Base-by-base conservation (phyloP, 1,140 invertebrate species). In the Drosophila pseudoananassae region DNA sequence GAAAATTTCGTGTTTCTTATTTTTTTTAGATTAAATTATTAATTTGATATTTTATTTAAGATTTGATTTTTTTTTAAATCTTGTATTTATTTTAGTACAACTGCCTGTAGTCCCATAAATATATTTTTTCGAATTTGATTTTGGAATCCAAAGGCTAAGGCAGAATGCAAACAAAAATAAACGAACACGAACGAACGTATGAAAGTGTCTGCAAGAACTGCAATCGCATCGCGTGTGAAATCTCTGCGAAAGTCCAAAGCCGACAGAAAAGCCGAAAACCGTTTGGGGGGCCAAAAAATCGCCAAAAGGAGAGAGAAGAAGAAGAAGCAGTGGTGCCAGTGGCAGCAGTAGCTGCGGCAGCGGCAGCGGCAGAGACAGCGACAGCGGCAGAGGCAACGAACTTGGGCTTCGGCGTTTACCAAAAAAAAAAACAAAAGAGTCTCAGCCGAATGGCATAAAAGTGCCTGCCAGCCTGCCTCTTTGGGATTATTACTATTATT, bases 161-260 rank as follows among this genome's bases (percentile, higher is more conserved):
- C 40, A 43, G 40, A 83, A 74, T 72, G n/a, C 43, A 36, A 71
- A 71, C 68, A 54, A 71, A 71, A 54, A 49, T 63, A 78, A 81
- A 81, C 60, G 17, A 10, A 17, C 15, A 76, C 87, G 77, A 90
- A 91, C 90, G 90, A 87, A 91, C 90, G 90, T 91, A 84, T 90
- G 90, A 90, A 91, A 83, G 90, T 91, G 79, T 91, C 90, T 91
- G 90, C 90, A 91, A 91, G 90, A 91, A 91, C 90, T 91, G 90
- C 90, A 91, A 90, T 84, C 89, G 90, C 90, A 91, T 91, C 90
- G 90, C 90, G 78, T 90, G 82, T 78, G 82, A 91, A 91, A 91
- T 91, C 90, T 91, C 90, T 91, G 90, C 85, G 79, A 91, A 91
- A 91, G 90, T 87, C 90, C 85, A 88, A 90, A 87, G 78, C 81